phyloP scores from a whole-genome alignment of 2,113 vertebrate species.

The Casuarius casuarius region DNA sequence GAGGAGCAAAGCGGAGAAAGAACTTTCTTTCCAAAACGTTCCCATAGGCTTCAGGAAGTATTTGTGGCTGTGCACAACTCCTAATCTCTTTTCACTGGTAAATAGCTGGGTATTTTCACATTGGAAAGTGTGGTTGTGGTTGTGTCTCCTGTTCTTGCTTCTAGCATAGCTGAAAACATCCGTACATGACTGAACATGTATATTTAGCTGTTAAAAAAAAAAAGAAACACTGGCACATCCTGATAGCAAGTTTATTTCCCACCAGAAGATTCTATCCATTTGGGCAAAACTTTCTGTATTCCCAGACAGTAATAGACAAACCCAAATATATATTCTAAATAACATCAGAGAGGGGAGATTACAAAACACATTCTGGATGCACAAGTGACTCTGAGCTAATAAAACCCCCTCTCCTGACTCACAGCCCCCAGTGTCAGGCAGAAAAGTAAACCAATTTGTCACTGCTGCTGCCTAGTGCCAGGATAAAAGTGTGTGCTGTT shows the following conservation, averaged over 20 bases:
- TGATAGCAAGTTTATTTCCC: conserved; percentile 2
- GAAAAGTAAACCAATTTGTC: conserved; percentile 74
- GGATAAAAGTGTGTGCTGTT: conserved; percentile 43
- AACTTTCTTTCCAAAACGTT: conserved; percentile 2
- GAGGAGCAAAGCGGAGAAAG: not conserved
- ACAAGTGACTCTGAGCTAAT: conserved; percentile 24
- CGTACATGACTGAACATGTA: not conserved
- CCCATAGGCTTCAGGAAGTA: not conserved
- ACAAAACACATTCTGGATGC: conserved; percentile 2
- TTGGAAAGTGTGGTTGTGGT: not conserved
- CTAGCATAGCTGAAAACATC: not conserved
- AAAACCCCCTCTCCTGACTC: not conserved
- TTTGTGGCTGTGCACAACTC: not conserved
- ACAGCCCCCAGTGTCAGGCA: conserved; percentile 49
- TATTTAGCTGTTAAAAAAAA: not conserved
- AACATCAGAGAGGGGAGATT: conserved; percentile 1
- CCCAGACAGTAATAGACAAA: not conserved
- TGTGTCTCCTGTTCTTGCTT: conserved; percentile 26
- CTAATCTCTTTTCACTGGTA: not conserved
- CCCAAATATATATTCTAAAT: conserved; percentile 5
- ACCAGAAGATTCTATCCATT: conserved; percentile 9
- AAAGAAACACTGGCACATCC: not conserved
- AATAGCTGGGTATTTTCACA: conserved; percentile 1
- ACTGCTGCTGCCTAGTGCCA: conserved; percentile 62
- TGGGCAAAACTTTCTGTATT: not conserved